These are phyloP conservation scores for Coptotermes formosanus DNA, from an alignment of 1,140 invertebrate genomes.

Conservation along the genomic window DNA sequence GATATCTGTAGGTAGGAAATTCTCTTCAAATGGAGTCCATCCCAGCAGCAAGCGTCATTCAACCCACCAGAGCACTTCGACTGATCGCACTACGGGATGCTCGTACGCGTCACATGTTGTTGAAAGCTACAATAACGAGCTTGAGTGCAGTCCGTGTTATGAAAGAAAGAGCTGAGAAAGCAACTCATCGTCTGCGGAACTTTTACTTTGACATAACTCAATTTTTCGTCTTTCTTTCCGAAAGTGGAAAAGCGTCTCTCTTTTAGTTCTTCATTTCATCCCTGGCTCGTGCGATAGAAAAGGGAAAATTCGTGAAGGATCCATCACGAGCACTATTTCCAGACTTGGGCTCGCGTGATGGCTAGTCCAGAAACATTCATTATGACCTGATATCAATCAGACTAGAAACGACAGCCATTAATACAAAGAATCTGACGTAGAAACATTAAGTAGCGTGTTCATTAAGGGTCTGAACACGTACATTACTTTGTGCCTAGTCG, in stretches of 20 bases:
- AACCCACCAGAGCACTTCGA: background rate
- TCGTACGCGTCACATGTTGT: background rate
- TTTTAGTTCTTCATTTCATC: background rate
- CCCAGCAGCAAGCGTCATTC: background rate
- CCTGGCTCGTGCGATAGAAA: conserved; percentile 3
- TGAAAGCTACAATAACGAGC: conserved; percentile 2
- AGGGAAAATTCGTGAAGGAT: background rate
- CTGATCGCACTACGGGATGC: background rate
- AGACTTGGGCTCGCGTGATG: background rate
- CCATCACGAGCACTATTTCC: background rate
- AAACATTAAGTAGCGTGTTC: background rate
- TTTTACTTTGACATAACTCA: conserved; percentile 17
- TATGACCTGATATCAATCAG: background rate
- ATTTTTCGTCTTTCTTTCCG: conserved; percentile 6
- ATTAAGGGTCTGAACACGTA: background rate
- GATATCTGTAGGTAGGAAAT: no score
- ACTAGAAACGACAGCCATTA: background rate
- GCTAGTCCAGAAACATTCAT: background rate
- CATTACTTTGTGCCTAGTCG: background rate
- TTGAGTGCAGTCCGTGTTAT: conserved; percentile 11
- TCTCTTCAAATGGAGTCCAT: background rate
- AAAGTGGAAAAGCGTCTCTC: background rate
- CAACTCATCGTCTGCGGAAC: background rate
- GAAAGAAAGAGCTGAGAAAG: conserved; percentile 2
- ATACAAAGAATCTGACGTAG: background rate